Percentiles rank a stretch among this genome's conserved stretches.
Evolutionary conservation across 1,140 invertebrate species (phyloP).

Genomic region (Ladona fulva): DNA sequence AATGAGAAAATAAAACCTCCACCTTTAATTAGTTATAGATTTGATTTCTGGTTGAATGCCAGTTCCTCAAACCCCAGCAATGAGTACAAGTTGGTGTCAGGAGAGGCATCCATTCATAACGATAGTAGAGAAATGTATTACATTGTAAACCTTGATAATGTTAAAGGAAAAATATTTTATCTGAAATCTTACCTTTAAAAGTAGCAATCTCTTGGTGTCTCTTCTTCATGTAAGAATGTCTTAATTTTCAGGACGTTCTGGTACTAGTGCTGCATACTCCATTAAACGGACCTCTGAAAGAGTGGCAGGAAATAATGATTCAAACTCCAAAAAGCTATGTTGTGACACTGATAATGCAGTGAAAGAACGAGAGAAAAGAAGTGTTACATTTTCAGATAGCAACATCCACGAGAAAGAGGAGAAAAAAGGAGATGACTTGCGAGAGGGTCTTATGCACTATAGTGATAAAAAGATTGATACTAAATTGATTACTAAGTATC

Average conservation of each 20-base stretch:
- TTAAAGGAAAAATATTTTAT: not conserved
- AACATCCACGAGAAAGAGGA: conserved; percentile 32
- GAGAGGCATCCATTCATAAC: no score
- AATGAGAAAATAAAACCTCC: no score
- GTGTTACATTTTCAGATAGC: conserved; percentile 37
- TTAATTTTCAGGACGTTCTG: not conserved
- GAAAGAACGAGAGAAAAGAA: conserved; percentile 15
- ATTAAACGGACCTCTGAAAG: not conserved
- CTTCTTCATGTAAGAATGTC: not conserved
- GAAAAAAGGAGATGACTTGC: not conserved
- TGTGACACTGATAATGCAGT: not conserved
- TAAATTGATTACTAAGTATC: conserved; percentile 42
- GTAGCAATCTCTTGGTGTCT: not conserved
- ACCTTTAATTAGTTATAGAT: no score
- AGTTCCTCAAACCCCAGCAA: no score
- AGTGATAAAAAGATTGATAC: conserved; percentile 38
- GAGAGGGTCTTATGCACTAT: not conserved
- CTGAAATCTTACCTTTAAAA: not conserved
- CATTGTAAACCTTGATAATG: no score
- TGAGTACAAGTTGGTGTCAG: no score
- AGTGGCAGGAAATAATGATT: not conserved
- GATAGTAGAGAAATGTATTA: no score
- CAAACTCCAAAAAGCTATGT: not conserved
- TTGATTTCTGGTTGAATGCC: no score
- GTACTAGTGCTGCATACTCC: not conserved